Evolutionary conservation across 1,140 invertebrate genomes (phyloP), one percentile per base, ranked within the genome.

Genomic region (Drosophila busckii): DNA sequence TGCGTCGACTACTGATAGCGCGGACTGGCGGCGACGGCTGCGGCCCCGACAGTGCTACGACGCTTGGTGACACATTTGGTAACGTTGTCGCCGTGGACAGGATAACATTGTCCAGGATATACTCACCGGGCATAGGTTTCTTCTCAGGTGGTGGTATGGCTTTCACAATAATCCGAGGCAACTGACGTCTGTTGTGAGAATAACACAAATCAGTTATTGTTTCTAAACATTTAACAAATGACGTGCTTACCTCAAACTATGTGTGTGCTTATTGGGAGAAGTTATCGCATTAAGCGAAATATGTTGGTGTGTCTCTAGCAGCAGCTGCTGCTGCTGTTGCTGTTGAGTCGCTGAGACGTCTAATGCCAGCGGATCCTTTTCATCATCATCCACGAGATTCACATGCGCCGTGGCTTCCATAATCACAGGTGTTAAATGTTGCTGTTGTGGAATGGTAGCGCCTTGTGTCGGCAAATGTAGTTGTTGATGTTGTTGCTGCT

Each of bases 161-260:
- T 71, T 87, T 87, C 41, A 86, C 67, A 59, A 87, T 85, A 26
- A 87, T 86, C 49, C 85, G 82, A 65, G 85, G 85, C 64, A 87
- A 62, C 71, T 87, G 85, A 28, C 85, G 85, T 58, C 84, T 86
- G 12, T 16, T 10, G 0, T 17, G 2, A 17, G 28, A 5, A 23
- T 29, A 42, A 8, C 10, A 3, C 1, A 25, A 10, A 32, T 45
- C 4, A 23, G 4, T 7, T 10, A 16, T 12, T 3, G 2, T n/a
- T n/a, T n/a, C n/a, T 9, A 19, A 10, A 37, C 2, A 10, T 3
- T 7, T 4, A 12, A 12, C 0, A 15, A 8, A 17, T 7, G 2
- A 20, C n/a, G 19, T 29, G 46, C 49, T 9, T 28, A 84, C 76
- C 85, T 73, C 55, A 87, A 60, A 66, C 85, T 85, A 58, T 85